Conservation (phyloP, 2,888 invertebrate genomes). For the Bembecia ichneumoniformis region DNA sequence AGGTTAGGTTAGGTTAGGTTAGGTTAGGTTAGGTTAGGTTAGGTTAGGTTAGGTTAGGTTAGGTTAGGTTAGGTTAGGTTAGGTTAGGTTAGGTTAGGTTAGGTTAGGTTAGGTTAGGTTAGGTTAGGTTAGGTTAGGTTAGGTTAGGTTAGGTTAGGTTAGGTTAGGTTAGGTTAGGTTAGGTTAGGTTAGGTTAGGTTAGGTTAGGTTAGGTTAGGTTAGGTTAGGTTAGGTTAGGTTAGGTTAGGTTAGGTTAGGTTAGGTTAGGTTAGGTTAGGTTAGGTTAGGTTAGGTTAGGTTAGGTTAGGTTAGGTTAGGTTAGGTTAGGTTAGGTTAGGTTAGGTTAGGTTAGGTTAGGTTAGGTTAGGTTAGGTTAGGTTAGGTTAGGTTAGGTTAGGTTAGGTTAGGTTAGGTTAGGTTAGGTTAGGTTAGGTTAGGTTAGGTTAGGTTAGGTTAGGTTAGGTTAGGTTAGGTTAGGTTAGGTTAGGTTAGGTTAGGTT, state of each 20-base stretch:
- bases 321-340: neutral
- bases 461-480: neutral
- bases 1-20: neutral
- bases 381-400: neutral
- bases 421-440: neutral
- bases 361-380: neutral
- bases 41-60: neutral
- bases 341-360: neutral
- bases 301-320: neutral
- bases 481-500: neutral
- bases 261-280: neutral
- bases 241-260: neutral
- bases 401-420: neutral
- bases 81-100: neutral
- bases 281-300: neutral
- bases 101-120: neutral
- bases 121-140: neutral
- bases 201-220: neutral
- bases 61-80: neutral
- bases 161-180: neutral
- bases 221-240: neutral
- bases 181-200: neutral
- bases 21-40: neutral
- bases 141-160: neutral
- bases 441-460: neutral